These are phyloP conservation scores for Ganaspis sp. DNA, from an alignment of 1,140 invertebrate species.

Conservation along the genomic window DNA sequence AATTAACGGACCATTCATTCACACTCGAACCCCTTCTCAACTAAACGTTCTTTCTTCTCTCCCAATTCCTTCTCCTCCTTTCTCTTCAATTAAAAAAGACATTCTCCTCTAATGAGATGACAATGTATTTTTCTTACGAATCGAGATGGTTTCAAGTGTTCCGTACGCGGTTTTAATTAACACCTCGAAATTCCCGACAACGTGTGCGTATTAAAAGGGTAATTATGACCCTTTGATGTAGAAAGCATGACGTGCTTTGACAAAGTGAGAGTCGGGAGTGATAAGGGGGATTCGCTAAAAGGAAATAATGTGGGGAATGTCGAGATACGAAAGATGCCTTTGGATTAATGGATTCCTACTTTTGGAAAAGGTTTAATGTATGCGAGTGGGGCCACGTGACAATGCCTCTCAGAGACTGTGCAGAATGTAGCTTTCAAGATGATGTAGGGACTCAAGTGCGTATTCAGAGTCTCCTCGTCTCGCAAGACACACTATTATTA, in stretches of 20 bases:
- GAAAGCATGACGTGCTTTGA: conserved; percentile 11
- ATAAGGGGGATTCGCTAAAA: not conserved
- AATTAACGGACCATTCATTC: conserved; percentile 42
- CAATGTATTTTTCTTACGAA: too few species aligned
- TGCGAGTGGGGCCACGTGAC: not conserved
- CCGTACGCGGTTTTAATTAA: too few species aligned
- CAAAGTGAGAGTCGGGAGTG: not conserved
- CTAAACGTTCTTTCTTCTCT: too few species aligned
- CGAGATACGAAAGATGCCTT: not conserved
- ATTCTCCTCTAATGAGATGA: too few species aligned
- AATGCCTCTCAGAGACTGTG: not conserved
- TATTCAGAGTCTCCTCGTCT: not conserved
- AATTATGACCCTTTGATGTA: conserved; percentile 15
- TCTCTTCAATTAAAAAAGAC: too few species aligned
- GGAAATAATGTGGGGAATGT: conserved; percentile 4
- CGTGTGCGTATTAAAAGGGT: not conserved
- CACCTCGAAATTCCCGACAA: too few species aligned
- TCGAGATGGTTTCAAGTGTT: too few species aligned
- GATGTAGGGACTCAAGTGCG: conserved; percentile 7
- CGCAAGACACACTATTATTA: conserved; percentile 3
- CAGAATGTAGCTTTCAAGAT: conserved; percentile 1
- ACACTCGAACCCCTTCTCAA: too few species aligned
- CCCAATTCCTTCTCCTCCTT: too few species aligned
- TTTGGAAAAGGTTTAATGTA: not conserved
- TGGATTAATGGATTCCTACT: not conserved